These are phyloP conservation scores for Chaetops frenatus DNA, from an alignment of 2,113 vertebrate genomes.

Conservation along the genomic window DNA sequence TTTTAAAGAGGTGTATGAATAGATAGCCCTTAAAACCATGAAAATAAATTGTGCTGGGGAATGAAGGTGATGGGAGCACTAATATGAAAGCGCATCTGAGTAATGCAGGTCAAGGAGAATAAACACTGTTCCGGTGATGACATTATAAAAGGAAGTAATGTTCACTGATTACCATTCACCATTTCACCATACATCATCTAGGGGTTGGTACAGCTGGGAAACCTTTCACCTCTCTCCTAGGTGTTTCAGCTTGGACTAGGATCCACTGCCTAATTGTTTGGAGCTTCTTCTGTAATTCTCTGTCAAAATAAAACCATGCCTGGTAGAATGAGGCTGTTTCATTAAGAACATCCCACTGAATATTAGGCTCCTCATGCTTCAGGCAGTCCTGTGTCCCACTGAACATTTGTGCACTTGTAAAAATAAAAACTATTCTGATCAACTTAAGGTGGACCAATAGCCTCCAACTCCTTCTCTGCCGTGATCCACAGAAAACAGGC, in stretches of 20 bases:
- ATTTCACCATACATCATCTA: neutral
- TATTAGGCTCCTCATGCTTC: neutral
- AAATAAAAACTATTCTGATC: neutral
- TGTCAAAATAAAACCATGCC: neutral
- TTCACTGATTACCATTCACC: neutral
- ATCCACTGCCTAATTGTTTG: neutral
- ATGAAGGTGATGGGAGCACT: neutral
- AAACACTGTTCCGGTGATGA: neutral
- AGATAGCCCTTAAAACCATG: neutral
- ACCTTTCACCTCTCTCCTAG: neutral
- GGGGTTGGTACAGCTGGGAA: neutral
- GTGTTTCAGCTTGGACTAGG: neutral
- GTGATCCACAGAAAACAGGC: neutral
- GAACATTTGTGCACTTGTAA: neutral
- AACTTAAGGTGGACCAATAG: neutral
- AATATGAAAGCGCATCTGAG: neutral
- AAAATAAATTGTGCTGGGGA: neutral
- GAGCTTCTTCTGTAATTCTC: neutral
- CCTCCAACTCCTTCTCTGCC: neutral
- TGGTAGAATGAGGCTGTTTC: neutral
- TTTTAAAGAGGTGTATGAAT: neutral
- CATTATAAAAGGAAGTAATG: neutral
- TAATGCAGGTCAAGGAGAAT: neutral
- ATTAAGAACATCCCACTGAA: neutral
- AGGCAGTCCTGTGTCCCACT: neutral